A percentile compares a stretch with the other conserved stretches of the same genome.
Conservation (phyloP, 2,888 invertebrate species). For the Hoplodrina ambigua region DNA sequence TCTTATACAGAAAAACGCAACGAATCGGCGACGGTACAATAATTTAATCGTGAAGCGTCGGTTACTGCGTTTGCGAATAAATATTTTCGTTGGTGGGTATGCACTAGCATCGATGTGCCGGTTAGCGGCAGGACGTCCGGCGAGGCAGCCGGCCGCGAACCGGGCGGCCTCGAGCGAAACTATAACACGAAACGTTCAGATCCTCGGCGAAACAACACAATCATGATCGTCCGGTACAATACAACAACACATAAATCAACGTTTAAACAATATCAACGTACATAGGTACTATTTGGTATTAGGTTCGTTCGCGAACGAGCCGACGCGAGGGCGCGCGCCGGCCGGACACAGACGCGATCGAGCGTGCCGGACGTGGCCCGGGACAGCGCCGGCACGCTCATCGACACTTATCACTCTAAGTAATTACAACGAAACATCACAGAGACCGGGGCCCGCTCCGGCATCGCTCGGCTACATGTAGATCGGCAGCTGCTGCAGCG, state of each 20-base stretch:
- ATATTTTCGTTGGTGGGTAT: constrained; percentile 85
- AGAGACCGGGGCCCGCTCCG: constrained; percentile 77
- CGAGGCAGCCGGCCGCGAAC: constrained; percentile 53
- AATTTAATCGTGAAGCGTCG: constrained; percentile 86
- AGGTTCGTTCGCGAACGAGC: constrained; percentile 72
- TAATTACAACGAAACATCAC: constrained; percentile 87
- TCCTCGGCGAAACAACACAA: constrained; percentile 70
- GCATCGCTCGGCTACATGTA: constrained; percentile 85
- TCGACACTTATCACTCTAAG: constrained; percentile 82
- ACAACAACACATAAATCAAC: constrained; percentile 85
- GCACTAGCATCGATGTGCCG: constrained; percentile 60
- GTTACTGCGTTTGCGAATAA: constrained; percentile 87
- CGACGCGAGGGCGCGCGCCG: constrained; percentile 64
- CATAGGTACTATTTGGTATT: constrained; percentile 88
- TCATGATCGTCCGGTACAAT: constrained; percentile 79
- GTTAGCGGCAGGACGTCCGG: constrained; percentile 42
- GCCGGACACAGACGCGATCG: constrained; percentile 57
- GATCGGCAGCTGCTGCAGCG: constrained; percentile 89
- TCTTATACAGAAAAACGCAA: constrained; percentile 89
- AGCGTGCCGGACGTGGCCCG: constrained; percentile 61
- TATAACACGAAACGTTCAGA: constrained; percentile 64
- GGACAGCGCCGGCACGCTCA: constrained; percentile 58
- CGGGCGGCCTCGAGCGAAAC: constrained; percentile 60
- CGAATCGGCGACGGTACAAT: constrained; percentile 87
- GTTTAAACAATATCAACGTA: constrained; percentile 86